Conservation (phyloP, 2,797 vertebrate species). For the Calcarius lapponicus region DNA sequence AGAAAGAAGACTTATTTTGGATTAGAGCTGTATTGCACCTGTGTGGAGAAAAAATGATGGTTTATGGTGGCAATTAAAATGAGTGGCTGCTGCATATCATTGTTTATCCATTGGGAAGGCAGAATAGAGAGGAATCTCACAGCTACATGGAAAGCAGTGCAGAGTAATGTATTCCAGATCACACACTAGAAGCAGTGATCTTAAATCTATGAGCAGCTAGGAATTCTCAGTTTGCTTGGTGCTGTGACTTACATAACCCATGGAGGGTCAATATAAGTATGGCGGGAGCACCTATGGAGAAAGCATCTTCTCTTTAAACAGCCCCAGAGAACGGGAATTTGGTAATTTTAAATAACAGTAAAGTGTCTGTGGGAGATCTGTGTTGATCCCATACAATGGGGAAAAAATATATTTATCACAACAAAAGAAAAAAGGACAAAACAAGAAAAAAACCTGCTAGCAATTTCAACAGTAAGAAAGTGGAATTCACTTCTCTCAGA, state of each 20-base stretch:
- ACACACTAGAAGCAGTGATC: background rate
- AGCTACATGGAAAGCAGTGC: background rate
- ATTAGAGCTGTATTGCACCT: background rate
- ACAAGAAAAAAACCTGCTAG: background rate
- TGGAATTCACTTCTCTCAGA: background rate
- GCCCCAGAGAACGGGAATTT: background rate
- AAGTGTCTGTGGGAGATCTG: background rate
- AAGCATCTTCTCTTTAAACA: background rate
- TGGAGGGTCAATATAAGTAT: background rate
- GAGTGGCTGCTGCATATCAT: background rate
- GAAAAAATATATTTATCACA: background rate
- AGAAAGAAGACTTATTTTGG: background rate
- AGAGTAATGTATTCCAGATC: constrained; percentile 29
- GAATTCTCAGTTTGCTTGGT: background rate
- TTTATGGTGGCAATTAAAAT: constrained; percentile 22
- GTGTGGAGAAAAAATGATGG: background rate
- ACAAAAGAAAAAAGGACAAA: background rate
- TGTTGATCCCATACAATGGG: background rate
- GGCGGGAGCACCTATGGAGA: background rate
- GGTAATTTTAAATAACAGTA: background rate
- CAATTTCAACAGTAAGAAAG: background rate
- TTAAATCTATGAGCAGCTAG: background rate
- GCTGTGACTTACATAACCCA: background rate
- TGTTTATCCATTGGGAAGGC: background rate
- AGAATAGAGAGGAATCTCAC: background rate